Evolutionary conservation across 2,888 invertebrate species (phyloP).

Genomic region (Drosophila greeni): DNA sequence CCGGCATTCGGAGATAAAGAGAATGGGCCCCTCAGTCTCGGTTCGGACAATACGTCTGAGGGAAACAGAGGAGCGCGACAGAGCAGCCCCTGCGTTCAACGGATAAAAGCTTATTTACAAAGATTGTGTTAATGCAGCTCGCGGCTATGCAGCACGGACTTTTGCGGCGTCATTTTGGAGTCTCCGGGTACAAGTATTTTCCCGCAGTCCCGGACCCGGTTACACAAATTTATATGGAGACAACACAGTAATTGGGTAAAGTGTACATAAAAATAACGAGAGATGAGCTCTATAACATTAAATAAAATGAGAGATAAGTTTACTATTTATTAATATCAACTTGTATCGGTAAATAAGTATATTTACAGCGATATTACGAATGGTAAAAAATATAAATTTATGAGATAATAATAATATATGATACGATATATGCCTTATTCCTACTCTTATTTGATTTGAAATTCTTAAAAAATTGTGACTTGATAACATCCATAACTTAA

Average conservation of each 20-base stretch:
- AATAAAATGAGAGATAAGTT: background rate
- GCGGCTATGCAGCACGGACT: constrained; percentile 67
- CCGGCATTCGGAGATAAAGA: constrained; percentile 56
- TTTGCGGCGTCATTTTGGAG: constrained; percentile 50
- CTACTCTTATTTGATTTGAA: background rate
- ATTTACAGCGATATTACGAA: background rate
- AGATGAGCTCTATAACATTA: background rate
- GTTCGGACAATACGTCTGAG: constrained; percentile 59
- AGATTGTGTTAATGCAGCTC: constrained; percentile 68
- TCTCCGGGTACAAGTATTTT: constrained; percentile 31
- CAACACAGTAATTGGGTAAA: constrained; percentile 10
- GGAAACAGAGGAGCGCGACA: constrained; percentile 7
- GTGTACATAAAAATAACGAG: background rate
- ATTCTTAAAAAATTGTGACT: background rate
- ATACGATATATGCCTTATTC: background rate
- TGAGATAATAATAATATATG: too few relatives aligned
- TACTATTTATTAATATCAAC: background rate
- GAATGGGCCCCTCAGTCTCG: constrained; percentile 35
- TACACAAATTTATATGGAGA: constrained; percentile 2
- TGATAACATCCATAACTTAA: background rate
- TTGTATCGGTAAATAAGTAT: background rate
- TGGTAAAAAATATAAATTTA: background rate
- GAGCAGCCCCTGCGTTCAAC: constrained; percentile 30
- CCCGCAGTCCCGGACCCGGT: constrained; percentile 26
- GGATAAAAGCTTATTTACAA: constrained; percentile 69